Percentiles rank a stretch among this genome's conserved stretches.
Evolutionary conservation across 2,113 vertebrate species (phyloP).

Genomic region (Mobula birostris): DNA sequence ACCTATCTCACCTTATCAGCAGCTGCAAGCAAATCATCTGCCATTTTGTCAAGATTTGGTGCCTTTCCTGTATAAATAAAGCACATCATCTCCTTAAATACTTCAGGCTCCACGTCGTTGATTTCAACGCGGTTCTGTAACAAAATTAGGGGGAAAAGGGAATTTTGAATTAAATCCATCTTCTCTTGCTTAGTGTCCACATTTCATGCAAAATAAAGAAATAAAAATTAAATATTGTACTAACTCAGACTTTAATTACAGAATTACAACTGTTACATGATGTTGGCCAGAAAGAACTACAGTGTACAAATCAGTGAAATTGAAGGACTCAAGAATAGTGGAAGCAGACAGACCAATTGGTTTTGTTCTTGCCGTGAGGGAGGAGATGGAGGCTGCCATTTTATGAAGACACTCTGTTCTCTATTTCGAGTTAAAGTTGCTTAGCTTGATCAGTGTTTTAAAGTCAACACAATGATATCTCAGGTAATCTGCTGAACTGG

Average conservation of each 20-base stretch:
- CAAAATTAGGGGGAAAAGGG: not conserved
- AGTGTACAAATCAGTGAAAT: too few species aligned
- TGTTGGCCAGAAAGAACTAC: too few species aligned
- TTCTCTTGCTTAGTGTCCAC: not conserved
- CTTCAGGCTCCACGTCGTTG: conserved; percentile 88
- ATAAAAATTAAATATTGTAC: not conserved
- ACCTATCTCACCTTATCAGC: conserved; percentile 73
- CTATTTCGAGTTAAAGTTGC: too few species aligned
- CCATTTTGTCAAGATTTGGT: conserved; percentile 93
- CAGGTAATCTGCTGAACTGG: too few species aligned
- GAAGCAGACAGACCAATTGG: too few species aligned
- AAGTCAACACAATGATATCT: too few species aligned
- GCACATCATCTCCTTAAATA: conserved; percentile 95
- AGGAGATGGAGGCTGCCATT: too few species aligned
- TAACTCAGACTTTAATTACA: not conserved
- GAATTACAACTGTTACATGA: not conserved
- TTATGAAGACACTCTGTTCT: too few species aligned
- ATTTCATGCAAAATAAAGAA: not conserved
- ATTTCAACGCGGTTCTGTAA: conserved; percentile 83
- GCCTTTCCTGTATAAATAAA: conserved; percentile 91
- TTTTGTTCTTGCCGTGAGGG: too few species aligned
- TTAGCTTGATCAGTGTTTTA: too few species aligned
- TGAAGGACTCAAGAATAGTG: too few species aligned
- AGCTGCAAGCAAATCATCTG: conserved; percentile 85
- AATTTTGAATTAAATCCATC: not conserved